Evolutionary conservation across 92 coral and sea anemone species (phyloP).

Genomic region (Palythoa grandis): DNA sequence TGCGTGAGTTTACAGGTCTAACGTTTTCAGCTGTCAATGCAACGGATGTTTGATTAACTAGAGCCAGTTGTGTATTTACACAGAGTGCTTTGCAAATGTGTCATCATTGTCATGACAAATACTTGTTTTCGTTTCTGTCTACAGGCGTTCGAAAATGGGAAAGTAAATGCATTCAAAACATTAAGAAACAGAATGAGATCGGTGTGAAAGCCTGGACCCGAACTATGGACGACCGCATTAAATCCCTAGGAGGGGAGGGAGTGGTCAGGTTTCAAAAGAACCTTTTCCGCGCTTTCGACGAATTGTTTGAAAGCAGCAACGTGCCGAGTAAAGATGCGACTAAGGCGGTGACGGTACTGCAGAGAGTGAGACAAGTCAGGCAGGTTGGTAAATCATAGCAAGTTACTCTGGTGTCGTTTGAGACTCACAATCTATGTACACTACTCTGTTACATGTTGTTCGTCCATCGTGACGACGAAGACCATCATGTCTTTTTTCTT

Average conservation of each 20-base stretch:
- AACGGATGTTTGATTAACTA: no score
- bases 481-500: no score
- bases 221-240: conserved; percentile 93
- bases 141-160: conserved; percentile 95
- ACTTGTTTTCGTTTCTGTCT: background rate
- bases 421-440: no score
- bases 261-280: conserved; percentile 89
- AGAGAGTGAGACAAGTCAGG: conserved; percentile 80
- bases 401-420: no score
- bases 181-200: conserved; percentile 81
- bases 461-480: no score
- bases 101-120: background rate
- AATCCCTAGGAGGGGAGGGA: conserved; percentile 95
- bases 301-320: conserved; percentile 81
- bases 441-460: no score
- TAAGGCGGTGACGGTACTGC: conserved; percentile 83
- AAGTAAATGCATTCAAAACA: conserved; percentile 67
- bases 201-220: conserved; percentile 93
- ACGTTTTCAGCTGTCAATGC: no score
- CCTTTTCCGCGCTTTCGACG: conserved; percentile 96
- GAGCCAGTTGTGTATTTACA: background rate
- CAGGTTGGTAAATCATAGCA: conserved; percentile 55
- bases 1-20: no score
- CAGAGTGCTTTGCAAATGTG: background rate
- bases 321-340: conserved; percentile 71